These are phyloP conservation scores for Drosophila falleni DNA, from an alignment of 2,888 invertebrate genomes.

Conservation along the genomic window DNA sequence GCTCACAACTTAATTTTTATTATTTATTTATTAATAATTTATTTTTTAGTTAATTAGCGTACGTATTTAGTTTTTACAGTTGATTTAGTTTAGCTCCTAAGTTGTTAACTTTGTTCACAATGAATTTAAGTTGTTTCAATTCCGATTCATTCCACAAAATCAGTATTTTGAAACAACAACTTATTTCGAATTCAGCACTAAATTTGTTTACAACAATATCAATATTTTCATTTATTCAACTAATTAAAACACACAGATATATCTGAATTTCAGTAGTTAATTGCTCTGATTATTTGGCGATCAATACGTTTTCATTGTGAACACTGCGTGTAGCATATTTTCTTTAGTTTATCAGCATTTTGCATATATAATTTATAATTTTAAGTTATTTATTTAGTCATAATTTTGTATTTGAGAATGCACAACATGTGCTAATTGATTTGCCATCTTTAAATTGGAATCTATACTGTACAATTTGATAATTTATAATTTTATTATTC, in stretches of 20 bases:
- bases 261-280: neutral
- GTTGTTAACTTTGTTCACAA: conserved; percentile 13
- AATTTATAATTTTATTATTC: conserved; percentile 21
- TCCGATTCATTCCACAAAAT: neutral
- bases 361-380: conserved; percentile 6
- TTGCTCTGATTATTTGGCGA: neutral
- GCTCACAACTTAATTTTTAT: conserved; percentile 39
- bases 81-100: conserved; percentile 38
- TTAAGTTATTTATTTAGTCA: conserved; percentile 30
- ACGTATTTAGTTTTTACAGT: conserved; percentile 40
- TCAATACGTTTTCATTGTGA: conserved; percentile 8
- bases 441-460: conserved; percentile 39
- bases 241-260: neutral
- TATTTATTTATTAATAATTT: conserved; percentile 8
- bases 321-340: conserved; percentile 17
- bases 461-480: conserved; percentile 36
- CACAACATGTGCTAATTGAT: conserved; percentile 2
- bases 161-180: neutral
- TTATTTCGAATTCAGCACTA: neutral
- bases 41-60: conserved; percentile 34
- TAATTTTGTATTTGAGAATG: conserved; percentile 14
- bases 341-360: conserved; percentile 9
- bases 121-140: neutral
- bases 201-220: too few relatives aligned
- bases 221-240: too few relatives aligned